These are phyloP conservation scores for Borostomias antarcticus DNA, from an alignment of 2,797 vertebrate genomes.

Conservation along the genomic window DNA sequence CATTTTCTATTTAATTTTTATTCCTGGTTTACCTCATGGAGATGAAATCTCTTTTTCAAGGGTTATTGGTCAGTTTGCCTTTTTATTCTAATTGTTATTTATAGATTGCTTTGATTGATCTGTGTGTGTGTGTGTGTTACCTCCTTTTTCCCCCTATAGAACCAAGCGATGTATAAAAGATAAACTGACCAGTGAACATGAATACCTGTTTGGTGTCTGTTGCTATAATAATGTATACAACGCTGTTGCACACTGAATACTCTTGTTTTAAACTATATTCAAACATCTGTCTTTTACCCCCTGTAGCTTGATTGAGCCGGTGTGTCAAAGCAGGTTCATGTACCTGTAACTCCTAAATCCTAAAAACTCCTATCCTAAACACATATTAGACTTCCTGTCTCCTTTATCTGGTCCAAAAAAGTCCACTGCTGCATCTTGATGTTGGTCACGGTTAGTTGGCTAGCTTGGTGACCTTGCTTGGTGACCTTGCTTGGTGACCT, in stretches of 20 bases:
- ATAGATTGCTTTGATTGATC: slow-evolving; percentile 40
- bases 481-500: background rate
- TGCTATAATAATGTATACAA: background rate
- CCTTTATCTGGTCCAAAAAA: background rate
- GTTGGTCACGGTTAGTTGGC: too few species aligned
- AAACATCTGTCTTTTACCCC: background rate
- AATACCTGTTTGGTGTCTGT: background rate
- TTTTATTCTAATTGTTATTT: slow-evolving; percentile 8
- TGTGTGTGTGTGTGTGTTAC: slow-evolving; percentile 54
- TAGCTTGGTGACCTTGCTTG: too few species aligned
- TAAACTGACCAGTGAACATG: background rate
- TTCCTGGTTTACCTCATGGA: slow-evolving; percentile 17
- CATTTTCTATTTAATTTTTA: slow-evolving; percentile 31
- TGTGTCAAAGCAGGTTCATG: background rate
- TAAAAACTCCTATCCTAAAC: background rate
- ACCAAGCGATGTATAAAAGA: background rate
- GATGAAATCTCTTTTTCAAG: slow-evolving; percentile 29
- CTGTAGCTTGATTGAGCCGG: background rate
- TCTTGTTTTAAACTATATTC: background rate
- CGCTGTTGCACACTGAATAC: background rate
- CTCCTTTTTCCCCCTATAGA: slow-evolving; percentile 47
- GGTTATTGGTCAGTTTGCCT: slow-evolving; percentile 13
- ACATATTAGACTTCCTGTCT: background rate
- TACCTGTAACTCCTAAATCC: background rate
- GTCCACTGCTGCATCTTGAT: background rate